These are phyloP conservation scores for Penaeus monodon DNA, from an alignment of 2,888 invertebrate species.

Conservation along the genomic window DNA sequence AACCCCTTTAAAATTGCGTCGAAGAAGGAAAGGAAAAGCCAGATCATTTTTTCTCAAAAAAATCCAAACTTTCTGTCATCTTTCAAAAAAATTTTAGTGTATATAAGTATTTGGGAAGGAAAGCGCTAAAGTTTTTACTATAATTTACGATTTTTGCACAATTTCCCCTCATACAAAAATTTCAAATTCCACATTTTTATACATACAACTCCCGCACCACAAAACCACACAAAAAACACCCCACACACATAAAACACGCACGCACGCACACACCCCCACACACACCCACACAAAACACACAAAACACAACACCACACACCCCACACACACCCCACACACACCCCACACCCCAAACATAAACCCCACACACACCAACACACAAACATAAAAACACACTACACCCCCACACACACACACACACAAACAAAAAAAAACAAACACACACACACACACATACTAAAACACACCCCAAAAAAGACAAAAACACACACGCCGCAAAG, in stretches of 20 bases:
- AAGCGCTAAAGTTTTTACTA: slow-evolving; percentile 41
- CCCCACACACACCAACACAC: slow-evolving; percentile 10
- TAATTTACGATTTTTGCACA: not conserved
- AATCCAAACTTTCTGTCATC: slow-evolving; percentile 10
- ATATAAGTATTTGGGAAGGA: slow-evolving; percentile 39
- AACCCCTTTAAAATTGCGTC: not conserved
- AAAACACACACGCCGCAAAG: no score
- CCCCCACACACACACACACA: not conserved
- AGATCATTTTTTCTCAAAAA: not conserved
- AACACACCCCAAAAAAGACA: no score
- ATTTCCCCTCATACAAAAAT: not conserved
- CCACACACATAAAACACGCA: no score
- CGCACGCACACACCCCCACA: no score
- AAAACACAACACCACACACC: no score
- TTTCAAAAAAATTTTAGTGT: slow-evolving; percentile 41
- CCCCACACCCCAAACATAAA: no score
- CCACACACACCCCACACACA: not conserved
- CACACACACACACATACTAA: no score
- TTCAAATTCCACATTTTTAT: not conserved
- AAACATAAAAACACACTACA: slow-evolving; percentile 6
- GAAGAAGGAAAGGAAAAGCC: no score
- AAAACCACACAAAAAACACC: no score
- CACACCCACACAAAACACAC: no score
- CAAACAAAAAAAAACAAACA: no score
- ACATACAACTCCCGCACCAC: no score